phyloP scores from a whole-genome alignment of 1,140 invertebrate species.

The Apis laboriosa region DNA sequence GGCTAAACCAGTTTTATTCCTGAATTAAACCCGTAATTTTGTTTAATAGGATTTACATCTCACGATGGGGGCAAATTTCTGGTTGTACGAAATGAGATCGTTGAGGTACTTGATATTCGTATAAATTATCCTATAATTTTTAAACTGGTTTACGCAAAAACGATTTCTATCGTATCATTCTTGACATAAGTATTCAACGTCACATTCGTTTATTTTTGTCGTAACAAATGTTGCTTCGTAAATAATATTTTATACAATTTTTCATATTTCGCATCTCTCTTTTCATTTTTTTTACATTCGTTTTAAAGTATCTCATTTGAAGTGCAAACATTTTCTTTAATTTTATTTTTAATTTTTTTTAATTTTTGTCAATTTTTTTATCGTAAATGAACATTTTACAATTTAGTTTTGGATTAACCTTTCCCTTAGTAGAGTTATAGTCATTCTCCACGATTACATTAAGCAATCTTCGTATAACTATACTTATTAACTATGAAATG shows the following conservation, averaged over 20 bases:
- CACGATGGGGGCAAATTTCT: not conserved
- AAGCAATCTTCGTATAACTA: not conserved
- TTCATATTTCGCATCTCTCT: not conserved
- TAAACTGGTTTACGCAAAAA: slow-evolving; percentile 3
- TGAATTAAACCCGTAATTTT: slow-evolving; percentile 33
- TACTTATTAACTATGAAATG: not conserved
- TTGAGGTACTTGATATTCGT: slow-evolving; percentile 3
- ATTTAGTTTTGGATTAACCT: not conserved
- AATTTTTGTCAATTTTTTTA: too few relatives aligned
- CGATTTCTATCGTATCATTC: not conserved
- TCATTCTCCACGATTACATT: not conserved
- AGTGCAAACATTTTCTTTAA: too few relatives aligned
- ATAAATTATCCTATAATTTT: slow-evolving; percentile 35
- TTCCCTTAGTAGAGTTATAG: not conserved
- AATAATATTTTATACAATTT: slow-evolving; percentile 4
- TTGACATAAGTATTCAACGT: slow-evolving; percentile 5
- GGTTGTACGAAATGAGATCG: slow-evolving; percentile 17
- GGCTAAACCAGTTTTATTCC: slow-evolving; percentile 1
- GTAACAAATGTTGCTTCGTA: not conserved
- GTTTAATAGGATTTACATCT: slow-evolving; percentile 38
- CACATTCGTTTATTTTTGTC: not conserved
- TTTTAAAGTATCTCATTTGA: too few relatives aligned
- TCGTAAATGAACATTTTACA: not conserved
- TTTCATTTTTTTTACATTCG: too few relatives aligned
- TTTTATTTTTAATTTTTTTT: too few relatives aligned